These are phyloP conservation scores for Chalcosyrphus nemorum DNA, from an alignment of 2,888 invertebrate species.

Conservation along the genomic window DNA sequence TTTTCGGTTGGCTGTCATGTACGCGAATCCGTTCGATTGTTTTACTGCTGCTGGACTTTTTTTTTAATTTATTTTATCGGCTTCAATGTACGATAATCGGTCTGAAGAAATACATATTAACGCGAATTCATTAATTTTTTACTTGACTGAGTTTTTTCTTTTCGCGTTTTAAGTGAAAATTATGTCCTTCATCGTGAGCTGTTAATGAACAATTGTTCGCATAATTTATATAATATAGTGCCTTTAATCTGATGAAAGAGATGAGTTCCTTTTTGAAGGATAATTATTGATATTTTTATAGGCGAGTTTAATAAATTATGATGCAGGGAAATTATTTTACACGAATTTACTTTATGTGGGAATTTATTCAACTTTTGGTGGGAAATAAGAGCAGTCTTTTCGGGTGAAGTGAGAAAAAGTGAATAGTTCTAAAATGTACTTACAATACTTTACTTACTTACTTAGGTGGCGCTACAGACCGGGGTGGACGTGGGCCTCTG, in stretches of 20 bases:
- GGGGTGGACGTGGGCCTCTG: background rate
- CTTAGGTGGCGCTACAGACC: background rate
- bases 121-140: constrained; percentile 13
- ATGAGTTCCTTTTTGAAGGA: no score
- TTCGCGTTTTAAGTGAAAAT: constrained; percentile 1
- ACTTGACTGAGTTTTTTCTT: no score
- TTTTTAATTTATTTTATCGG: constrained; percentile 16
- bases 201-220: background rate
- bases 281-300: no score
- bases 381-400: no score
- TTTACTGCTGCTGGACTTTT: background rate
- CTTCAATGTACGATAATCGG: background rate
- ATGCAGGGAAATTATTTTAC: no score
- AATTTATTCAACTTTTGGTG: no score
- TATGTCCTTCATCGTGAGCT: background rate
- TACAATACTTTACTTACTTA: background rate
- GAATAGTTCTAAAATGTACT: no score
- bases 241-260: no score
- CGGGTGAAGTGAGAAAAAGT: no score
- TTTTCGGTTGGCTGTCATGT: background rate
- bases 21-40: background rate
- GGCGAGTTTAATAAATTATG: no score
- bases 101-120: background rate
- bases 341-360: no score
- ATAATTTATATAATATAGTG: background rate